Evolutionary conservation across 2,113 vertebrate species (phyloP).

Genomic region (Centropus bengalensis): DNA sequence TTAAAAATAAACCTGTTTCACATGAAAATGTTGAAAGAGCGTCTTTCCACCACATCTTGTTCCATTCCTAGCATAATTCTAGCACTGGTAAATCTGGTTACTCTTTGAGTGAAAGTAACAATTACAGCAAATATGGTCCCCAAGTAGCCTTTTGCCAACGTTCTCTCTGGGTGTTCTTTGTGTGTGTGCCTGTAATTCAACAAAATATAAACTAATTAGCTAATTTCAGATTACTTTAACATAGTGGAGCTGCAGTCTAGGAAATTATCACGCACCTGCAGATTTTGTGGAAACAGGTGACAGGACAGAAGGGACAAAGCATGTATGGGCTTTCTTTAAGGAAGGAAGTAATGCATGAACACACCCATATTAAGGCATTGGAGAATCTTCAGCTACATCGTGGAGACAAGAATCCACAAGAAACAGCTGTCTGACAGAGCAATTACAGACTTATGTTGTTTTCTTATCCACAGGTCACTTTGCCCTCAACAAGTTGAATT

Average conservation of each 20-base stretch:
- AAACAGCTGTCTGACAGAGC: background rate
- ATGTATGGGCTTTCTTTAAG: background rate
- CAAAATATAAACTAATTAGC: background rate
- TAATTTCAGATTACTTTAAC: background rate
- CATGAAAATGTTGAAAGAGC: background rate
- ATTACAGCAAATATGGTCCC: background rate
- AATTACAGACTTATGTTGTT: background rate
- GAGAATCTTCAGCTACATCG: background rate
- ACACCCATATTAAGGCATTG: fast-evolving
- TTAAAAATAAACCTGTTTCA: background rate
- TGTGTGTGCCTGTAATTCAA: background rate
- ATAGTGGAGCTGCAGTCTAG: background rate
- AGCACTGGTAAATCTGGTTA: background rate
- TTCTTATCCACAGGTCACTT: background rate
- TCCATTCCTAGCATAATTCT: background rate
- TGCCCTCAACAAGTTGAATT: background rate
- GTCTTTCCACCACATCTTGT: background rate
- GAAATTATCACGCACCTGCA: background rate
- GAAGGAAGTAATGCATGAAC: background rate
- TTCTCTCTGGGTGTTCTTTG: background rate
- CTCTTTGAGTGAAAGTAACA: background rate
- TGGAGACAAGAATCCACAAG: background rate
- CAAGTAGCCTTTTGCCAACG: background rate
- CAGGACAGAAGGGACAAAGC: background rate
- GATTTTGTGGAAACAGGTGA: background rate